Evolutionary conservation across 2,113 vertebrate species (phyloP).

Genomic region (Rhynchopsitta pachyrhyncha): DNA sequence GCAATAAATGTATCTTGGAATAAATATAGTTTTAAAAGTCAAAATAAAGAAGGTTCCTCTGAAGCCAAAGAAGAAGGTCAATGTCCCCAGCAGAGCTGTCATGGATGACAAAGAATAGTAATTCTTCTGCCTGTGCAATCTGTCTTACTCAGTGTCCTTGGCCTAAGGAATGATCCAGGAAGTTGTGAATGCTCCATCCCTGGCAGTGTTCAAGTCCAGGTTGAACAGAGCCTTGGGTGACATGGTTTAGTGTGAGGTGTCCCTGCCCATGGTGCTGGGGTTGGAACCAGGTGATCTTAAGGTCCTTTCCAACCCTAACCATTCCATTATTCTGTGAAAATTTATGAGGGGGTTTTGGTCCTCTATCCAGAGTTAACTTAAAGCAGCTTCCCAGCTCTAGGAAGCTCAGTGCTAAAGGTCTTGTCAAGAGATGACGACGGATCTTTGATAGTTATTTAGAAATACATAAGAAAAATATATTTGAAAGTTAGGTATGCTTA

Average conservation of each 20-base stretch:
- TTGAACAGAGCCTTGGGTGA: no score
- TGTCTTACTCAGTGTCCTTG: not conserved
- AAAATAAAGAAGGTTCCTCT: not conserved
- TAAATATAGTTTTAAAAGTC: not conserved
- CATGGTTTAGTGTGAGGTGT: no score
- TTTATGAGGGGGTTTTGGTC: not conserved
- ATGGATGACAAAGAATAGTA: not conserved
- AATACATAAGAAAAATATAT: not conserved
- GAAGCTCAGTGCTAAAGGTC: not conserved
- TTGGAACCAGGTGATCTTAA: no score
- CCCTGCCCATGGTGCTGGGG: no score
- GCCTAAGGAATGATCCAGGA: not conserved
- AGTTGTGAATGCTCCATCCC: no score
- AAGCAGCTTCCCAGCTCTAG: not conserved
- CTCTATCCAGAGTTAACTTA: not conserved
- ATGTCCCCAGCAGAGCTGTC: not conserved
- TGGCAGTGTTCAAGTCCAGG: no score
- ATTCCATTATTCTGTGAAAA: not conserved
- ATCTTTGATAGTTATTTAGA: not conserved
- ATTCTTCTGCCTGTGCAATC: not conserved
- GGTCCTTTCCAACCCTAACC: no score
- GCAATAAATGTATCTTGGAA: not conserved
- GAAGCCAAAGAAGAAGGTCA: not conserved
- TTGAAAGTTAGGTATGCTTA: not conserved
- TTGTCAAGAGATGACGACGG: not conserved